Conservation (phyloP, 1,140 invertebrate species). For the Harpegnathos saltator region DNA sequence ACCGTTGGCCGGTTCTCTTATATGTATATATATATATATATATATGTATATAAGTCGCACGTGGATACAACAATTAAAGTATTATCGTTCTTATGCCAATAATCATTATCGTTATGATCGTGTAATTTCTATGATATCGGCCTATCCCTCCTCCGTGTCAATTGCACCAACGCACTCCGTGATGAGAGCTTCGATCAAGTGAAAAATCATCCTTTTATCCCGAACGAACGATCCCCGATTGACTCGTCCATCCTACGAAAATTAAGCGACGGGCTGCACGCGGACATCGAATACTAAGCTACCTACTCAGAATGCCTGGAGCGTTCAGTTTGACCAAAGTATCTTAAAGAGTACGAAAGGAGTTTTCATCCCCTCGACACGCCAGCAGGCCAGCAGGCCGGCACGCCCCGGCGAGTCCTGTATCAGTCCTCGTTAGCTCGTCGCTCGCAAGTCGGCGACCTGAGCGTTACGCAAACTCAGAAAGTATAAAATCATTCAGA, state of each 20-base stretch:
- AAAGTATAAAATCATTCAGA: too few species aligned
- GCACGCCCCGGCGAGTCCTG: slow-evolving; percentile 28
- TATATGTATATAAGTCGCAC: slow-evolving; percentile 17
- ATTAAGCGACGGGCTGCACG: slow-evolving; percentile 54
- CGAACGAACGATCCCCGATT: slow-evolving; percentile 11
- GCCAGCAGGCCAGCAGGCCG: too few species aligned
- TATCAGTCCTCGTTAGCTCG: slow-evolving; percentile 28
- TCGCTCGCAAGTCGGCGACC: background rate
- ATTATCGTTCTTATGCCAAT: slow-evolving; percentile 25
- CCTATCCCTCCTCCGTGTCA: background rate
- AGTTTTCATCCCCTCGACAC: slow-evolving; percentile 51
- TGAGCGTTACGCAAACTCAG: background rate
- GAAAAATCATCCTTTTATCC: background rate
- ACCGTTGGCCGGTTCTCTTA: background rate
- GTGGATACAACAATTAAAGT: slow-evolving; percentile 37
- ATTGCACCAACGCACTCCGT: slow-evolving; percentile 42
- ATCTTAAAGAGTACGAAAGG: slow-evolving; percentile 58
- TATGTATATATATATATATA: too few species aligned
- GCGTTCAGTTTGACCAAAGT: slow-evolving; percentile 51
- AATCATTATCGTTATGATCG: slow-evolving; percentile 4
- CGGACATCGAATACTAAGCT: slow-evolving; percentile 56
- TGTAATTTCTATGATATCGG: background rate
- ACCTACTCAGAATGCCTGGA: slow-evolving; percentile 47
- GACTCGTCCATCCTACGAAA: slow-evolving; percentile 42
- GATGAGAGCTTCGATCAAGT: slow-evolving; percentile 34